These are phyloP conservation scores for Phenganax subtilis DNA, from an alignment of 92 coral and sea anemone species.

Conservation along the genomic window DNA sequence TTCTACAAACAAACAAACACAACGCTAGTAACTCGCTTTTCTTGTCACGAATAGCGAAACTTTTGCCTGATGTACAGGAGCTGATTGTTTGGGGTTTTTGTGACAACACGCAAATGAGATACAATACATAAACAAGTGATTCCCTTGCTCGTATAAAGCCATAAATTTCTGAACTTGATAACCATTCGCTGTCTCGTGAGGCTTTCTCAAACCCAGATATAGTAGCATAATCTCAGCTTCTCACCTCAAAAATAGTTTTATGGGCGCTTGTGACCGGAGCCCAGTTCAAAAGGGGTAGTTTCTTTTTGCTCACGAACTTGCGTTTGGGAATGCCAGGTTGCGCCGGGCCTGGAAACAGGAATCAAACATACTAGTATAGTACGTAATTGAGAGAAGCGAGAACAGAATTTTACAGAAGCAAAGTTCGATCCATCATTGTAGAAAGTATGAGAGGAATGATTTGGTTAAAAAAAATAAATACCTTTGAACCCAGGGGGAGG, in stretches of 20 bases:
- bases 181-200: no score
- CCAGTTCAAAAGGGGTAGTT: constrained; percentile 96
- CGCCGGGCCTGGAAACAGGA: constrained; percentile 40
- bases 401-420: no score
- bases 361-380: no score
- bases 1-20: constrained; percentile 45
- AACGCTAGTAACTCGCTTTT: neutral
- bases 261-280: constrained; percentile 57
- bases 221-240: neutral
- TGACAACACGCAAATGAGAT: no score
- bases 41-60: neutral
- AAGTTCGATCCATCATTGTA: no score
- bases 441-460: neutral
- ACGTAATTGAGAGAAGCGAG: no score
- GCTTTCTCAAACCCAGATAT: neutral
- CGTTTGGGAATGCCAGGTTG: constrained; percentile 48
- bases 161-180: no score
- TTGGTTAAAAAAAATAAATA: neutral
- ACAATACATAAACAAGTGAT: neutral
- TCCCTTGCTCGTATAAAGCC: neutral
- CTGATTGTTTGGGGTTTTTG: no score
- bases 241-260: constrained; percentile 73
- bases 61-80: neutral
- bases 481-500: constrained; percentile 16
- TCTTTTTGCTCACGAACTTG: constrained; percentile 55